phyloP scores from a whole-genome alignment of 2,113 vertebrate species.

The Oreochromis niloticus region DNA sequence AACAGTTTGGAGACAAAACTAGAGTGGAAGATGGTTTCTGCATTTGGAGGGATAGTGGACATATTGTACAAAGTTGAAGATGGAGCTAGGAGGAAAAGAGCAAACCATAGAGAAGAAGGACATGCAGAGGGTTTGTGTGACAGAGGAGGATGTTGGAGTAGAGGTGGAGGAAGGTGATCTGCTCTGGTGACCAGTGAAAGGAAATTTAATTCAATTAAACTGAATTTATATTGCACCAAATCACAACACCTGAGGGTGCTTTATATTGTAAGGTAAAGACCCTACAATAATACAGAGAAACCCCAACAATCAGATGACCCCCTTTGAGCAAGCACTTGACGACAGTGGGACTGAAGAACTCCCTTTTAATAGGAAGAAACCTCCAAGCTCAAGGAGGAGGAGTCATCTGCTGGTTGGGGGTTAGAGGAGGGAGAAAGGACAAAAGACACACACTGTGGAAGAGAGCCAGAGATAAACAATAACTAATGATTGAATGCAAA shows the following conservation, averaged over 20 bases:
- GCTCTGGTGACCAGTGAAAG: not conserved
- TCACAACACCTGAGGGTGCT: not conserved
- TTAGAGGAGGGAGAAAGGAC: fast-evolving
- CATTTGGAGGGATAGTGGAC: not conserved
- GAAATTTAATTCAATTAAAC: not conserved
- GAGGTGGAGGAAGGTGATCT: not conserved
- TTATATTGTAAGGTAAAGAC: not conserved
- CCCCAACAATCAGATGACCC: not conserved
- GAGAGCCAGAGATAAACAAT: not conserved
- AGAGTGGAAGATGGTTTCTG: not conserved
- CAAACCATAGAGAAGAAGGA: not conserved
- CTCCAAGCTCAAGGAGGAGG: fast-evolving
- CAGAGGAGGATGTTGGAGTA: not conserved
- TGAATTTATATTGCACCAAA: not conserved
- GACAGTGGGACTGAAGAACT: not conserved
- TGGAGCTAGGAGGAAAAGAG: not conserved
- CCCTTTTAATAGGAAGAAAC: not conserved
- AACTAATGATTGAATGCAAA: not conserved
- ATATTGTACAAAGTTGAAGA: not conserved
- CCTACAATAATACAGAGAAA: not conserved
- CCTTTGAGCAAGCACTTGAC: not conserved
- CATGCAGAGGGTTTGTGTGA: not conserved
- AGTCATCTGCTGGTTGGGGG: not conserved
- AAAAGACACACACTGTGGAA: not conserved
- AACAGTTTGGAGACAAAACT: not conserved